Evolutionary conservation across 2,113 vertebrate species (phyloP).

Genomic region (Neotragus pygmaeus): DNA sequence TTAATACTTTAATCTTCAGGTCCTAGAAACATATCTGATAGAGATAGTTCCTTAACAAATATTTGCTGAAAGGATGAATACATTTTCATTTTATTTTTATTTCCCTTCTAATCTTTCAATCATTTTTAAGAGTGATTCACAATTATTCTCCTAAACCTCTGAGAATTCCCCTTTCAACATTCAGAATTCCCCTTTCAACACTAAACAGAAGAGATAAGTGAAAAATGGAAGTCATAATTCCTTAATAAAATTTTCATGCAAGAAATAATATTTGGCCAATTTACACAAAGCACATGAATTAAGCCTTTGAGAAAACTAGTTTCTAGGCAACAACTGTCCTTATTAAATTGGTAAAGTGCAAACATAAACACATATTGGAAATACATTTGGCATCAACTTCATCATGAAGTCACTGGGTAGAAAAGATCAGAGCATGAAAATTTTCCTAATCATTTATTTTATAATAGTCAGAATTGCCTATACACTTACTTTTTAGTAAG

Average conservation of each 20-base stretch:
- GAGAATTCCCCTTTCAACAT: slow-evolving; percentile 4
- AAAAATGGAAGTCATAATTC: background rate
- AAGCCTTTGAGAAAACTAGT: background rate
- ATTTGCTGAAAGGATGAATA: background rate
- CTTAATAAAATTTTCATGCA: slow-evolving; percentile 13
- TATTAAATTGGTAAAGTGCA: background rate
- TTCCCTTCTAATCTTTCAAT: slow-evolving; percentile 13
- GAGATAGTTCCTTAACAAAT: slow-evolving; percentile 20
- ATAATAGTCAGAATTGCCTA: background rate
- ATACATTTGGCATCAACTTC: background rate
- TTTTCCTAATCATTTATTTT: background rate
- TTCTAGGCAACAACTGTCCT: slow-evolving; percentile 3
- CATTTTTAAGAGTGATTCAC: slow-evolving; percentile 16
- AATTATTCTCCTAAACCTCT: slow-evolving; percentile 32
- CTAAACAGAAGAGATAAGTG: background rate
- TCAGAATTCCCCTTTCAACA: slow-evolving; percentile 18
- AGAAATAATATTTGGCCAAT: background rate
- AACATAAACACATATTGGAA: background rate
- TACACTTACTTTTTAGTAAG: background rate
- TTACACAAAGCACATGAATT: background rate
- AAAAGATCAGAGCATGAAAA: slow-evolving; percentile 13
- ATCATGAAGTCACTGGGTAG: background rate
- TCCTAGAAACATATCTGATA: background rate
- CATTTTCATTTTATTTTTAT: slow-evolving; percentile 24
- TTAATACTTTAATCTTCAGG: background rate